Evolutionary conservation across 2,797 vertebrate species (phyloP).

Genomic region (Phalanger gymnotis): DNA sequence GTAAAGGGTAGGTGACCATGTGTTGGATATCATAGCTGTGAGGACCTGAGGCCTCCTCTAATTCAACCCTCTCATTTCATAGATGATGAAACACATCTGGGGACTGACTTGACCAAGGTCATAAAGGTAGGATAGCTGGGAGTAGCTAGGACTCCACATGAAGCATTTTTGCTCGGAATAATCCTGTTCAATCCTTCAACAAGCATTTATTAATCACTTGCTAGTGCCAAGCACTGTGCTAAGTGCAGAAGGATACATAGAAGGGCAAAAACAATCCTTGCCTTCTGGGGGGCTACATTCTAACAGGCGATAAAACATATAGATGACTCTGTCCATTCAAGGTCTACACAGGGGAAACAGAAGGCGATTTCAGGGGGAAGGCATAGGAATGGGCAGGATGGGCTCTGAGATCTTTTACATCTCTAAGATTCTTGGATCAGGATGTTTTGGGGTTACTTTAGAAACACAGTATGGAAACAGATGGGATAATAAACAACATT

Average conservation of each 20-base stretch:
- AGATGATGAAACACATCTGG: background rate
- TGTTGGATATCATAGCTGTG: background rate
- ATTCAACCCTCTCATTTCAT: background rate
- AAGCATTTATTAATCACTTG: background rate
- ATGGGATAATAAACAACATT: background rate
- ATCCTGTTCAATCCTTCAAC: background rate
- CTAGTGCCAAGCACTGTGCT: background rate
- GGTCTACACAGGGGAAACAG: background rate
- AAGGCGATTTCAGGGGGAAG: background rate
- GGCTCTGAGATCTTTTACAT: background rate
- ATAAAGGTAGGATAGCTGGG: background rate
- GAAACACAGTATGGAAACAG: background rate
- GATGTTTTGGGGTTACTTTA: background rate
- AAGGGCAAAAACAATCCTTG: background rate
- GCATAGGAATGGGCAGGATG: background rate
- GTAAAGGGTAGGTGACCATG: background rate
- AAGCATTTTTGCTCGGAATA: background rate
- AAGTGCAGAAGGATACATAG: background rate
- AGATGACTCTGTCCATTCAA: background rate
- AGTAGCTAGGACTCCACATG: background rate
- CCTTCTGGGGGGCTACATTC: background rate
- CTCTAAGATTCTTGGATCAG: background rate
- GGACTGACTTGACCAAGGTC: constrained; percentile 1
- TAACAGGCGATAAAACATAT: background rate
- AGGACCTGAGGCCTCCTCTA: background rate